A percentile compares a stretch with the other conserved stretches of the same genome.
phyloP scores from a whole-genome alignment of 2,797 vertebrate genomes.

The Paratrypauchen microcephalus region DNA sequence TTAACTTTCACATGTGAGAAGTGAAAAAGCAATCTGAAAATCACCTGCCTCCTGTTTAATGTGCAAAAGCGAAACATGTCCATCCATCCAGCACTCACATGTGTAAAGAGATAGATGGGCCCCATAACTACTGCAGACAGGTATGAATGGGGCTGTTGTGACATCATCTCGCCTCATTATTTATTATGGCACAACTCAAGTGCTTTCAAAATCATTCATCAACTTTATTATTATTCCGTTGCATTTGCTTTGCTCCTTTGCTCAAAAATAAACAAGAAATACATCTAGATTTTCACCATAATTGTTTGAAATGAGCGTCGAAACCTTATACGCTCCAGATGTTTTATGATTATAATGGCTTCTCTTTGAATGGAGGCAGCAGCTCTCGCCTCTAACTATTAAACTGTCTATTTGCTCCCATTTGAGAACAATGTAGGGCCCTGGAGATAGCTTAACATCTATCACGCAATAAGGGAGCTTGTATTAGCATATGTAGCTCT shows the following conservation, averaged over 20 bases:
- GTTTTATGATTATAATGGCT: conserved; percentile 70
- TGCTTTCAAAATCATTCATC: conserved; percentile 52
- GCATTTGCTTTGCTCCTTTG: conserved; percentile 38
- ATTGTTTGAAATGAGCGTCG: conserved; percentile 34
- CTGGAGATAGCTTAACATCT: conserved; percentile 54
- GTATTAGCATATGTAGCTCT: conserved; percentile 57
- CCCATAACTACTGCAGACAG: conserved; percentile 22
- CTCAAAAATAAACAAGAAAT: conserved; percentile 54
- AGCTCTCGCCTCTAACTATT: conserved; percentile 42
- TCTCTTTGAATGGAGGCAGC: conserved; percentile 48
- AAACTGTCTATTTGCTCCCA: conserved; percentile 53
- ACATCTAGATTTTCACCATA: conserved; percentile 22
- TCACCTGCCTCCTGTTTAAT: conserved; percentile 17
- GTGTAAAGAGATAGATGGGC: conserved; percentile 36
- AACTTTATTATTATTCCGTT: conserved; percentile 44
- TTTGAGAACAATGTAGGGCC: conserved; percentile 58
- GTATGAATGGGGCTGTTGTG: conserved; percentile 19
- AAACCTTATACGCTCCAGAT: conserved; percentile 58
- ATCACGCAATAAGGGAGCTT: conserved; percentile 57
- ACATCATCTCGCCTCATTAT: conserved; percentile 42
- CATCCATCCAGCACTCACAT: background rate
- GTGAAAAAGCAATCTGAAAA: background rate
- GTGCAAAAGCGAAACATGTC: conserved; percentile 11
- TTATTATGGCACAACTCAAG: conserved; percentile 37
- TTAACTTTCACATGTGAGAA: conserved; percentile 21